These are phyloP conservation scores for Pelagia noctiluca DNA, from an alignment of 30 jellyfish, hydroid and myxozoan species.

Conservation along the genomic window DNA sequence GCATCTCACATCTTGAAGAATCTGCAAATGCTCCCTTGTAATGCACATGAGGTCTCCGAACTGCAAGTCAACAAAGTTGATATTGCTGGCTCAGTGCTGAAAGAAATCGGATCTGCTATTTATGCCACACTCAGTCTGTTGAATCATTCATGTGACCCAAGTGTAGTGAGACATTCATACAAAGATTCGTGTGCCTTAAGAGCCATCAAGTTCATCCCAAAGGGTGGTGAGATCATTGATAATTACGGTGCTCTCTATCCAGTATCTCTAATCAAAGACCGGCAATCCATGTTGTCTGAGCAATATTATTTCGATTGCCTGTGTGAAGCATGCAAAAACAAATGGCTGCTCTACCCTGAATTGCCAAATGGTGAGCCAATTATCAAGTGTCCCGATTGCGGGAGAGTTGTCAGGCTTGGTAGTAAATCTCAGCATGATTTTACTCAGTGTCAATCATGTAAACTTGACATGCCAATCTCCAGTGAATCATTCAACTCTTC, in stretches of 20 bases:
- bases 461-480: conserved; percentile 1
- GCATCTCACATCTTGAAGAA: conserved; percentile 80
- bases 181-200: conserved; percentile 90
- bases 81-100: conserved; percentile 69
- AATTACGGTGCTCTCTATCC: conserved; percentile 94
- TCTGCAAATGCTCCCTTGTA: conserved; percentile 95
- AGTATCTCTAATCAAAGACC: conserved; percentile 39
- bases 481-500: conserved; percentile 18
- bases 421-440: neutral
- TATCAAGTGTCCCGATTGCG: conserved; percentile 43
- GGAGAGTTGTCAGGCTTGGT: neutral
- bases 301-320: conserved; percentile 82
- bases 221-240: conserved; percentile 83
- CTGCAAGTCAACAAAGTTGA: conserved; percentile 34
- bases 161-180: conserved; percentile 90
- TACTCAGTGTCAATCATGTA: conserved; percentile 33
- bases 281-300: conserved; percentile 57
- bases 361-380: conserved; percentile 44
- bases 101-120: conserved; percentile 92
- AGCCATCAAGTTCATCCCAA: conserved; percentile 77
- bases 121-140: conserved; percentile 88
- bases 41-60: conserved; percentile 95
- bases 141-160: conserved; percentile 94
- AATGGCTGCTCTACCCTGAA: conserved; percentile 82
- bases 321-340: conserved; percentile 74